Percentiles rank a stretch among this genome's conserved stretches.
Evolutionary conservation across 2,113 vertebrate genomes (phyloP).

Genomic region (Sitta europaea): DNA sequence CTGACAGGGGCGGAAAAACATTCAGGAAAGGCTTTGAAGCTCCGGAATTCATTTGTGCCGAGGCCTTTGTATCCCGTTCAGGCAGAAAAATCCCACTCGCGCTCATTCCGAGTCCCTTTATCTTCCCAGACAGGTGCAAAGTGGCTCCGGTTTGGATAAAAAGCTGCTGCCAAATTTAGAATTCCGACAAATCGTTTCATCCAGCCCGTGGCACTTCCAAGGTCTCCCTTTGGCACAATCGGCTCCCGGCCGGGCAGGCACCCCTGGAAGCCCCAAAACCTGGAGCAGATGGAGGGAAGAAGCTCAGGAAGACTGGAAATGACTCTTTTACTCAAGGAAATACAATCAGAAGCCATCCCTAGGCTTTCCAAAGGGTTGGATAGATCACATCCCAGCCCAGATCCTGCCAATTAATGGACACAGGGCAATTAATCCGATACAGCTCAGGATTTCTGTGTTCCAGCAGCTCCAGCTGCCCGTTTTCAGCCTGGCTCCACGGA

Average conservation of each 20-base stretch:
- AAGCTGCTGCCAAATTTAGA: slow-evolving; percentile 13
- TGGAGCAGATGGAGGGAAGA: not conserved
- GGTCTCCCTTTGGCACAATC: not conserved
- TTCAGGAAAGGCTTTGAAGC: slow-evolving; percentile 18
- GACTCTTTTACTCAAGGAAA: not conserved
- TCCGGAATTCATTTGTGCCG: not conserved
- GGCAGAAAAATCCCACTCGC: not conserved
- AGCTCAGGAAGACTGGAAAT: not conserved
- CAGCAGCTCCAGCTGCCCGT: not conserved
- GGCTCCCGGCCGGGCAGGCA: not conserved
- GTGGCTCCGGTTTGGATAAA: not conserved
- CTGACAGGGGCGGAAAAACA: not conserved
- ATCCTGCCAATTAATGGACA: not conserved
- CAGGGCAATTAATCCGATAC: not conserved
- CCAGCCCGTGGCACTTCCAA: not conserved
- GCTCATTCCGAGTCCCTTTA: not conserved
- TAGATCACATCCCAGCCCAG: not conserved
- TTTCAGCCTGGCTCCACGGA: accelerated
- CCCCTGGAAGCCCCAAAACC: not conserved
- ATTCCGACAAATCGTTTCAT: not conserved
- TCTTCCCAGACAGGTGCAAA: slow-evolving; percentile 23
- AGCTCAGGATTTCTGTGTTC: not conserved
- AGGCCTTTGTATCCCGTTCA: not conserved
- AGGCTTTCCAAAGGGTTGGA: not conserved
- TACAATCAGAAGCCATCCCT: accelerated